A percentile compares a stretch with the other conserved stretches of the same genome.
Evolutionary conservation across 2,797 vertebrate genomes (phyloP).

Genomic region (Aulostomus chinensis): DNA sequence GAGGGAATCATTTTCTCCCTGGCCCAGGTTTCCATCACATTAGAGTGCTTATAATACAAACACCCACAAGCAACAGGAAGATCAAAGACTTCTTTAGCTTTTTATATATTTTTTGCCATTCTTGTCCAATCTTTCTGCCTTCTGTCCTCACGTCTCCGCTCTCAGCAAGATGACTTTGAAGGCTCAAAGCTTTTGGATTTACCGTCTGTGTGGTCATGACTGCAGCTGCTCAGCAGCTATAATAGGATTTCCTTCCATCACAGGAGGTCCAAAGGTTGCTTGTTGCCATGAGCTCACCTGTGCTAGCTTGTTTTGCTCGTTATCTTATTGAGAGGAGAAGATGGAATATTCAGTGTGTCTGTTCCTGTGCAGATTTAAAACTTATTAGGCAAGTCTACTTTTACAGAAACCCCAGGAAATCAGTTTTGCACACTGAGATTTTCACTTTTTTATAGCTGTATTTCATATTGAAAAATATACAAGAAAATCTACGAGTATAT

Average conservation of each 20-base stretch:
- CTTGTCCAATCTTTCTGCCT: slow-evolving; percentile 39
- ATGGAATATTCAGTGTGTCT: too few relatives aligned
- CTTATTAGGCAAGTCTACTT: slow-evolving; percentile 10
- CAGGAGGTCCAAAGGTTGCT: slow-evolving; percentile 37
- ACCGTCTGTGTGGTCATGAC: slow-evolving; percentile 27
- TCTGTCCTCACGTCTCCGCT: slow-evolving; percentile 14
- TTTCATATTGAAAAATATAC: slow-evolving; percentile 70
- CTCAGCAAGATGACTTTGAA: slow-evolving; percentile 27
- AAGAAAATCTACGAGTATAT: not conserved
- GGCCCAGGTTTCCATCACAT: not conserved
- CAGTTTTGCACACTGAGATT: slow-evolving; percentile 28
- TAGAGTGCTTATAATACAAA: not conserved
- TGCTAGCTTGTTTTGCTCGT: slow-evolving; percentile 4
- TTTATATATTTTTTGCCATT: slow-evolving; percentile 26
- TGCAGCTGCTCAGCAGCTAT: slow-evolving; percentile 34
- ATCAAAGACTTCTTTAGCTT: not conserved
- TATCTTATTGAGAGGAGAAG: too few relatives aligned
- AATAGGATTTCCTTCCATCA: slow-evolving; percentile 58
- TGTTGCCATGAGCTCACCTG: slow-evolving; percentile 32
- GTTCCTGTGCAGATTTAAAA: too few relatives aligned
- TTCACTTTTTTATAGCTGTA: slow-evolving; percentile 49
- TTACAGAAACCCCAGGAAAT: slow-evolving; percentile 2
- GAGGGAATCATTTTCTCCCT: not conserved
- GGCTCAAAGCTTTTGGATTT: slow-evolving; percentile 51
- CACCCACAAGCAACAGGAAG: slow-evolving; percentile 1